Base-by-base conservation (phyloP, 2,797 vertebrate species). In the Vultur gryphus region DNA sequence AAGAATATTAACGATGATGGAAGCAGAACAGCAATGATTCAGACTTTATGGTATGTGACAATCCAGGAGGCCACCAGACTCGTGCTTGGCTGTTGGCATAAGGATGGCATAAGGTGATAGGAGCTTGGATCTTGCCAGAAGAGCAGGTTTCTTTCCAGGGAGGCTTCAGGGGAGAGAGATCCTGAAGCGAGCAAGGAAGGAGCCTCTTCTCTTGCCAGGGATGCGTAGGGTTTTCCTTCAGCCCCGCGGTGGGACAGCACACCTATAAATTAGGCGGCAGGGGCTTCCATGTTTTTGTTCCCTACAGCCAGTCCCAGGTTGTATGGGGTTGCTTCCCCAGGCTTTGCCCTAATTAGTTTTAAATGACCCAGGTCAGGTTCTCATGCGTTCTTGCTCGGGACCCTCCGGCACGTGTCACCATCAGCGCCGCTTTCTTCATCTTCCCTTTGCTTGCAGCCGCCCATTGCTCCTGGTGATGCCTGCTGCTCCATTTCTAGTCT, bases 1-100 rank as follows among this genome's bases (percentile, higher is more conserved):
- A 97, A 96, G 98, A 98, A 98, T 98, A 98, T 98, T 98, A 98
- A 98, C 48, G 84, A 84, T 96, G 97, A 97, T 96, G 96, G 96
- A 97, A 97, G 87, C 93, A 85, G 97, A 97, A 94, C 87, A 93
- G 95, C 87, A 93, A 1, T 52, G 91, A 96, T 78, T 94, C 93
- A 90, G 90, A 95, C 79, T 97, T 97, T 97, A 97, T 94, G 93
- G 87, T 85, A 44, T 96, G 84, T 97, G 97, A 97, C 98, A 97
- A 91, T 95, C 90, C 84, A 86, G 87, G 95, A 95, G 94, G 89
- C 86, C 89, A 95, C 96, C 94, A 92, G 91, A 52, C 82, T 87
- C 9, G 1, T 48, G 72, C 71, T 46, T 80, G 89, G 65, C 83
- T 94, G 69, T 37, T 93, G 95, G 92, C 85, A 70, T 64, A 58